phyloP scores from a whole-genome alignment of 2,888 invertebrate species.

The Ctenicera cuprea region DNA sequence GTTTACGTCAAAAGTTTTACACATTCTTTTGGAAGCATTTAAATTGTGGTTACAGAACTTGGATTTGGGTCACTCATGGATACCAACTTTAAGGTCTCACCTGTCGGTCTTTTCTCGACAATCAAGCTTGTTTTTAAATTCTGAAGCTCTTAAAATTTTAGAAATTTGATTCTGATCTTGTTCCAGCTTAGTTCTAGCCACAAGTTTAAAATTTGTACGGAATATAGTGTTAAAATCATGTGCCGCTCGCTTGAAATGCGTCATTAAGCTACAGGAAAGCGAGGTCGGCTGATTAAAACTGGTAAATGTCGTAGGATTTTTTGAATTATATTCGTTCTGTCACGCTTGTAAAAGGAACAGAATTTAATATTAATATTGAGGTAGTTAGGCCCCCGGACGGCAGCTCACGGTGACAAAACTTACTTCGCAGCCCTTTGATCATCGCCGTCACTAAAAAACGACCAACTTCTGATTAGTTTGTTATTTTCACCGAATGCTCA shows the following conservation, averaged over 20 bases:
- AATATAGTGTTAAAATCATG: not conserved
- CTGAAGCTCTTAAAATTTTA: conserved; percentile 4
- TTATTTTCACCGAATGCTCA: conserved; percentile 46
- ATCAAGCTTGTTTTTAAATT: no score
- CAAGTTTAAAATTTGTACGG: no score
- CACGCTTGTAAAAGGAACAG: conserved; percentile 53
- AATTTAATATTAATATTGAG: conserved; percentile 55
- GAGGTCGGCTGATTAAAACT: conserved; percentile 61
- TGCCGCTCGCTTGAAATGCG: conserved; percentile 18
- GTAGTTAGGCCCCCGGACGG: conserved; percentile 46
- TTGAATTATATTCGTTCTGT: conserved; percentile 62
- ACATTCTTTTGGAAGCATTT: conserved; percentile 55
- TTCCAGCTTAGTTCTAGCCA: no score
- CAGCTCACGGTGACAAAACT: conserved; percentile 54
- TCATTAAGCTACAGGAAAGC: conserved; percentile 33
- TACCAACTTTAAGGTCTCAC: no score
- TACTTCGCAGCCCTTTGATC: conserved; percentile 50
- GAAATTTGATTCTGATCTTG: not conserved
- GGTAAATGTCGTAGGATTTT: conserved; percentile 62
- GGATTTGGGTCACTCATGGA: not conserved
- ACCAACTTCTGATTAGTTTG: conserved; percentile 47
- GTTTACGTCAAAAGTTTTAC: conserved; percentile 62
- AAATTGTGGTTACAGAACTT: conserved; percentile 41
- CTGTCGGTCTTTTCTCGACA: no score
- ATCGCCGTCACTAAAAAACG: conserved; percentile 42